Conservation (phyloP, 2,797 vertebrate genomes). For the Poecilia gillii region DNA sequence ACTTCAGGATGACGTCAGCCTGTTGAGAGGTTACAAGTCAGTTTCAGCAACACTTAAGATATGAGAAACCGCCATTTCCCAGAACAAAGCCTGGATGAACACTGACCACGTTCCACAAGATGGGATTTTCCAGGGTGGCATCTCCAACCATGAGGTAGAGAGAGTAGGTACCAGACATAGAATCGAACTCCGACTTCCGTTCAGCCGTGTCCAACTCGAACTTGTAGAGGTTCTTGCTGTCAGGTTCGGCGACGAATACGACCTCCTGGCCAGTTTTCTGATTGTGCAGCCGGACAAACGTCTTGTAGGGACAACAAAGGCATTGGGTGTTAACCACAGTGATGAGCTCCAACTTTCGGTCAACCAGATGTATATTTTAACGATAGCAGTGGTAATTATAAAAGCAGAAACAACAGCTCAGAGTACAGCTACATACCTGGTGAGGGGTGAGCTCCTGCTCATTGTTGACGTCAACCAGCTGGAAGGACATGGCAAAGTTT, state of each 20-base stretch:
- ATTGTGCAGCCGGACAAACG: slow-evolving; percentile 95
- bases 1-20: slow-evolving; percentile 95
- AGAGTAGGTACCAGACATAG: slow-evolving; percentile 94
- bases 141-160: slow-evolving; percentile 96
- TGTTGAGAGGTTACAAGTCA: slow-evolving; percentile 51
- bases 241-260: slow-evolving; percentile 96
- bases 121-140: slow-evolving; percentile 96
- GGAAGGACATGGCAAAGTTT: slow-evolving; percentile 97
- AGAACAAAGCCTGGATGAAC: not conserved
- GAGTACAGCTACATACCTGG: slow-evolving; percentile 82
- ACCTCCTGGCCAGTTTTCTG: slow-evolving; percentile 98
- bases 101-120: slow-evolving; percentile 97
- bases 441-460: slow-evolving; percentile 95
- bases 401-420: not conserved
- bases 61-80: not conserved
- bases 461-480: slow-evolving; percentile 91
- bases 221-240: slow-evolving; percentile 95
- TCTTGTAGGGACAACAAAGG: slow-evolving; percentile 74
- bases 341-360: not conserved
- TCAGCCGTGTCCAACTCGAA: slow-evolving; percentile 96
- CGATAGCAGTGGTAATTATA: not conserved
- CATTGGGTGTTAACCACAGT: not conserved
- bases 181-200: slow-evolving; percentile 94
- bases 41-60: not conserved
- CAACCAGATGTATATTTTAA: not conserved